Base-by-base conservation (phyloP, 2,888 invertebrate species). In the Microdon myrmicae region DNA sequence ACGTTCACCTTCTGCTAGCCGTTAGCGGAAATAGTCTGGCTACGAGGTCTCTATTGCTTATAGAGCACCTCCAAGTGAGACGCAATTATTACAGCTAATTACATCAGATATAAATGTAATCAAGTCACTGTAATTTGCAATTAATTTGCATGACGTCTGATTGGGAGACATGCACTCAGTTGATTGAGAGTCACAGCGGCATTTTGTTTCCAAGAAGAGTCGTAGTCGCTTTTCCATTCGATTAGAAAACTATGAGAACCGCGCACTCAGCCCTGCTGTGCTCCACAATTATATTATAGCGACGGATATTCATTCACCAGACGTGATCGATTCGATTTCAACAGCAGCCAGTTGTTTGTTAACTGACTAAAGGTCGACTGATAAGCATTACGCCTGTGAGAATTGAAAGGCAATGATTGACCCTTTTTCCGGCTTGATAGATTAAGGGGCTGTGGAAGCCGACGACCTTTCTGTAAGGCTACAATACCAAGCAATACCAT, bases 91-190 rank as follows among this genome's bases (percentile, higher is more conserved):
- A 28, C 58, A 47, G 39, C 43, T 58, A 64, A 64, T 64, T 64
- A 58, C 64, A 58, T 64, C 64, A 64, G 64, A 64, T 58, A 58
- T 38, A 53, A 51, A 53, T 58, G 64, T 58, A 64, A 64, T 58
- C 64, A 64, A 64, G 64, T 64, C 64, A 64, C 44, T 53, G 51
- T 47, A 53, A 58, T 53, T 64, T 58, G 56, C 64, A 64, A 64
- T 58, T 64, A 58, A 64, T 64, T 64, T 64, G 64, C 64, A 64
- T 64, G 43, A 56, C 38, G 43, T 39, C 39, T 29, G 45, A 43
- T 10, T 35, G 16, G 2, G 17, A 22, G 20, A 8, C 14, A 9
- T 17, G 7, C 7, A 22, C 28, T 16, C 14, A 32, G 20, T 10
- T 28, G 29, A 29, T 39, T 10, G 25, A 17, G 31, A 38, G 38